Evolutionary conservation across 2,797 vertebrate genomes (phyloP).

Genomic region (Sebastes minor): DNA sequence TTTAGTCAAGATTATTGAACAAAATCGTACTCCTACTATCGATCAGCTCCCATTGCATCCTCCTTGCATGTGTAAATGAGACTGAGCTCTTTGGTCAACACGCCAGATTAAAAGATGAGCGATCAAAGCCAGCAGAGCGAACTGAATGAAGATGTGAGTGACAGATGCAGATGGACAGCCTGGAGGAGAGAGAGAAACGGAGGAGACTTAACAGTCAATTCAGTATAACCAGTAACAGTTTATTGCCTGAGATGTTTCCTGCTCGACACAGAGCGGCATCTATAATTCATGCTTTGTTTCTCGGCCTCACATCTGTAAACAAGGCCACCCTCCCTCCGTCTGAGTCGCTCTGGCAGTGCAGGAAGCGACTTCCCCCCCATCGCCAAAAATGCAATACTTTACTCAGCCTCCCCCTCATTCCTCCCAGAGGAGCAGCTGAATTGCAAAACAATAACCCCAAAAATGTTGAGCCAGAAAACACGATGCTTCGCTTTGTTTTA

Average conservation of each 20-base stretch:
- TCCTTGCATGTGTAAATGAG: not conserved
- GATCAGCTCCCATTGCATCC: not conserved
- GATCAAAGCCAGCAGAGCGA: not conserved
- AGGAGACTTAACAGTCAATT: not conserved
- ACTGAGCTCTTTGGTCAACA: not conserved
- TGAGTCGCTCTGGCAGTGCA: not conserved
- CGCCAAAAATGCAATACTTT: not conserved
- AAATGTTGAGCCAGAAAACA: constrained; percentile 10
- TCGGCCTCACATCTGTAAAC: constrained; percentile 47
- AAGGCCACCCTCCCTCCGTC: not conserved
- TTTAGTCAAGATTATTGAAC: not conserved
- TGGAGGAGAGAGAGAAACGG: not conserved
- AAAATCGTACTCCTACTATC: not conserved
- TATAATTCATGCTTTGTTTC: constrained; percentile 54
- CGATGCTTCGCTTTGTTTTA: not conserved
- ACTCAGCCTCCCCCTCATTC: not conserved
- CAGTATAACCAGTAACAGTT: not conserved
- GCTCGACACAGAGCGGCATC: constrained; percentile 25
- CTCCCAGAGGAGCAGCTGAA: not conserved
- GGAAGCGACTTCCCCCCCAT: not conserved
- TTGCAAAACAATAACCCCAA: constrained; percentile 3
- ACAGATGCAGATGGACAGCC: not conserved
- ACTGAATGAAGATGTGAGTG: not conserved
- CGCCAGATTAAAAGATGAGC: not conserved
- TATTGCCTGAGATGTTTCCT: constrained; percentile 15